phyloP scores from a whole-genome alignment of 2,888 invertebrate species.

The Pyrrhosoma nymphula region DNA sequence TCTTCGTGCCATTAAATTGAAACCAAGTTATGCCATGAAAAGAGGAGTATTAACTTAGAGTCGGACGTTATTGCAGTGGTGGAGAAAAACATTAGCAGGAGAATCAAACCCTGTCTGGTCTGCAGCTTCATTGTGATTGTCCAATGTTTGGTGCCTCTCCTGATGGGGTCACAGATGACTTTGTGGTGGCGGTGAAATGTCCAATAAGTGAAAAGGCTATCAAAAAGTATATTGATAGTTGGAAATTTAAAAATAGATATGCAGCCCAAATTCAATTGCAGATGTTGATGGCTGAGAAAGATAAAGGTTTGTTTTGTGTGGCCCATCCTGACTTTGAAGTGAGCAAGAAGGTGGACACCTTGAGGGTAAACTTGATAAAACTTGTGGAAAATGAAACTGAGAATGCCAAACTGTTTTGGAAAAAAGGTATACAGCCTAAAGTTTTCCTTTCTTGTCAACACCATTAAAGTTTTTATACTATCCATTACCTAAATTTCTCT shows the following conservation, averaged over 20 bases:
- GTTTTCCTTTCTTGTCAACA: neutral
- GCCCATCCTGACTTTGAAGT: constrained; percentile 28
- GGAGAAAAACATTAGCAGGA: neutral
- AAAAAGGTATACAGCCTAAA: neutral
- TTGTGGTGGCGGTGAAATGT: constrained; percentile 10
- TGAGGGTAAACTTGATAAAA: neutral
- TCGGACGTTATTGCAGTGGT: neutral
- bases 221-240: neutral
- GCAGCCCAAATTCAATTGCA: constrained; percentile 10
- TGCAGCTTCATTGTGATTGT: constrained; percentile 9
- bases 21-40: neutral
- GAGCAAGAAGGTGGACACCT: constrained; percentile 10
- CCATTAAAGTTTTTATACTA: neutral
- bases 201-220: constrained; percentile 16
- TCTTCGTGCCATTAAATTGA: neutral
- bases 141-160: constrained; percentile 25
- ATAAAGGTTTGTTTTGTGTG: constrained; percentile 14
- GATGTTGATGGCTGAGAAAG: constrained; percentile 31
- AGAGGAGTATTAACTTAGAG: constrained; percentile 34
- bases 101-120: neutral
- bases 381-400: neutral
- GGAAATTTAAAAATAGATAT: neutral
- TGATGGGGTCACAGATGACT: constrained; percentile 13
- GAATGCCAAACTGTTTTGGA: neutral
- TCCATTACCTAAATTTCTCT: neutral